Conservation (phyloP, 2,888 invertebrate species). For the Heliconius sara region DNA sequence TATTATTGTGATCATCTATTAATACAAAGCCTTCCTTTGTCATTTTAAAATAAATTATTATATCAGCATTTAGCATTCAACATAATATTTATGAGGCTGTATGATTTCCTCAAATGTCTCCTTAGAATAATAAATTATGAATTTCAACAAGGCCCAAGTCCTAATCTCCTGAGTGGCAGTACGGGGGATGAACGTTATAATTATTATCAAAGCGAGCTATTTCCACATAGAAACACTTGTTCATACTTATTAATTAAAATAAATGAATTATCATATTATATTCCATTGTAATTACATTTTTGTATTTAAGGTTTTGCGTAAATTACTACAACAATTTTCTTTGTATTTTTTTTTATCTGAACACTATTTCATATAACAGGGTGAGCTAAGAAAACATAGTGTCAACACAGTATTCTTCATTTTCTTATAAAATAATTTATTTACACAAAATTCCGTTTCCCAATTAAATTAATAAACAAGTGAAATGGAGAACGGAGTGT, state of each 20-base stretch:
- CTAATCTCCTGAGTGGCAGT: slow-evolving; percentile 16
- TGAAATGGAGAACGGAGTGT: no score
- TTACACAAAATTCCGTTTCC: no score
- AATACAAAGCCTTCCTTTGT: background rate
- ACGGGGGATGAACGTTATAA: slow-evolving; percentile 1
- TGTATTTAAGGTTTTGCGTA: no score
- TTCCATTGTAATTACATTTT: background rate
- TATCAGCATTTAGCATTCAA: slow-evolving; percentile 1
- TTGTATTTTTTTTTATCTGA: no score
- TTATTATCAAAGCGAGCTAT: slow-evolving; percentile 16
- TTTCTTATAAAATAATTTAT: no score
- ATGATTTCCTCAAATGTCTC: slow-evolving; percentile 3
- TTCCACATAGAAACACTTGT: background rate
- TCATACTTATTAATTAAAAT: background rate
- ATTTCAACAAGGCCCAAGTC: slow-evolving; percentile 13
- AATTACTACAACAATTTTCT: no score
- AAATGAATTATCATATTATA: background rate
- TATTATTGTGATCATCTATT: no score
- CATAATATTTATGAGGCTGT: slow-evolving; percentile 13
- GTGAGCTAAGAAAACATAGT: no score
- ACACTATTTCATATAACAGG: no score
- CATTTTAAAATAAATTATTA: background rate
- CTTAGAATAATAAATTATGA: slow-evolving; percentile 12
- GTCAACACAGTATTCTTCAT: no score
- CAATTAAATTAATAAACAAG: background rate